phyloP scores from a whole-genome alignment of 2,797 vertebrate species.

The Myoxocephalus aenaeus region DNA sequence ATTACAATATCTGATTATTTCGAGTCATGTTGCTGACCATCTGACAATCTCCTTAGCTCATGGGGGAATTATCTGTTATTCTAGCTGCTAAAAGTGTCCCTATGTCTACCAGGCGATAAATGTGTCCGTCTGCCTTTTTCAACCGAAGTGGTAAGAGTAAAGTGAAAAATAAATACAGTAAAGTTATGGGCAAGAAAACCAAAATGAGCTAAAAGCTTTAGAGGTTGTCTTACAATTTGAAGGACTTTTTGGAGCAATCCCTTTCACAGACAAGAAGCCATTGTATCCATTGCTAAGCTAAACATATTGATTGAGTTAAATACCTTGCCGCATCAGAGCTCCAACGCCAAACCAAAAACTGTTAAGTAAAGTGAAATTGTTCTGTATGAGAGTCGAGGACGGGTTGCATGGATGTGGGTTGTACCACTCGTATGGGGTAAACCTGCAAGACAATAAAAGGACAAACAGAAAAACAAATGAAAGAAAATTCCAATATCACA shows the following conservation, averaged over 20 bases:
- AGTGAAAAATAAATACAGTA: background rate
- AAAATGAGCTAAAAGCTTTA: background rate
- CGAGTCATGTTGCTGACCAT: background rate
- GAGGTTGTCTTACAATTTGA: background rate
- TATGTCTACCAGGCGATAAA: background rate
- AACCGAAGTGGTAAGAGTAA: background rate
- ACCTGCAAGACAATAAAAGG: conserved; percentile 86
- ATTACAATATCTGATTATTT: background rate
- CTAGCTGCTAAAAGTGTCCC: background rate
- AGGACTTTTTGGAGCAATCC: background rate
- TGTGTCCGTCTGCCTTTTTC: background rate
- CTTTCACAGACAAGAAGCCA: background rate
- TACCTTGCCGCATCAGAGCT: conserved; percentile 99
- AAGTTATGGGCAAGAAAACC: background rate
- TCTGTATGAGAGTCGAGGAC: conserved; percentile 94
- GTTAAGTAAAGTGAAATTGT: conserved; percentile 98
- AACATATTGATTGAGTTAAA: conserved; percentile 56
- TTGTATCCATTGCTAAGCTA: background rate
- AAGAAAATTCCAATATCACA: background rate
- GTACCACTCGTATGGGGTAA: conserved; percentile 99
- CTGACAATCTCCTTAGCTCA: background rate
- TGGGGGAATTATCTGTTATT: background rate
- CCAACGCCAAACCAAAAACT: conserved; percentile 99
- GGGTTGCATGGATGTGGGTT: conserved; percentile 98
- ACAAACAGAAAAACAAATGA: conserved; percentile 15